Conservation (phyloP, 2,888 invertebrate species). For the Lingula anatina region DNA sequence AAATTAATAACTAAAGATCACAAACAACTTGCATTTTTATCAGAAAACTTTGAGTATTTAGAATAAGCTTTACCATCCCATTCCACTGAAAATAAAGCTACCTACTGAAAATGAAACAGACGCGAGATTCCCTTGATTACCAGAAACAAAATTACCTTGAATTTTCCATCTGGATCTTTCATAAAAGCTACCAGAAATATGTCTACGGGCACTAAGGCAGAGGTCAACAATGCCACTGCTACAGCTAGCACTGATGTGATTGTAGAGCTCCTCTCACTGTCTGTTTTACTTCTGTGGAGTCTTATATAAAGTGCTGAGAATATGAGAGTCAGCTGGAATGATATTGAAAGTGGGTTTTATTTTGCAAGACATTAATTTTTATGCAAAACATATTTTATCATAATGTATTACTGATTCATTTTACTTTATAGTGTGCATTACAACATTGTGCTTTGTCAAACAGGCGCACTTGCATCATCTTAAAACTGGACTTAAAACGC, state of each 20-base stretch:
- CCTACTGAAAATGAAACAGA: no score
- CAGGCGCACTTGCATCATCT: no score
- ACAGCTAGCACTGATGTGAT: conserved; percentile 36
- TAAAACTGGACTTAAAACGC: no score
- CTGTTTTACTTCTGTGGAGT: conserved; percentile 45
- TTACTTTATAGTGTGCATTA: no score
- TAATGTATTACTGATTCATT: no score
- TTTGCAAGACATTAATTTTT: neutral
- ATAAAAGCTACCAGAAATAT: conserved; percentile 53
- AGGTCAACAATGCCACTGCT: conserved; percentile 39
- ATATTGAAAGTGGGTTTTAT: conserved; percentile 2
- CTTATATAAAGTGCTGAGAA: conserved; percentile 48
- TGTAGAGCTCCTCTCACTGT: conserved; percentile 41
- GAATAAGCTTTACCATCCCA: no score
- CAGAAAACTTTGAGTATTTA: no score
- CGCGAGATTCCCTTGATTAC: no score
- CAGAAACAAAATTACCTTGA: conserved; percentile 42
- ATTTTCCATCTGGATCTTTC: conserved; percentile 50
- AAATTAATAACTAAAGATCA: neutral
- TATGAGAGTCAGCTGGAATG: conserved; percentile 43
- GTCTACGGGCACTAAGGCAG: conserved; percentile 49
- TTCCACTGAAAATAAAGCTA: no score
- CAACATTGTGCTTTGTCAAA: no score
- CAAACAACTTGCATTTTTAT: neutral
- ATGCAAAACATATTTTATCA: no score